Base-by-base conservation (phyloP, 2,797 vertebrate species). In the Threskiornis aethiopicus region DNA sequence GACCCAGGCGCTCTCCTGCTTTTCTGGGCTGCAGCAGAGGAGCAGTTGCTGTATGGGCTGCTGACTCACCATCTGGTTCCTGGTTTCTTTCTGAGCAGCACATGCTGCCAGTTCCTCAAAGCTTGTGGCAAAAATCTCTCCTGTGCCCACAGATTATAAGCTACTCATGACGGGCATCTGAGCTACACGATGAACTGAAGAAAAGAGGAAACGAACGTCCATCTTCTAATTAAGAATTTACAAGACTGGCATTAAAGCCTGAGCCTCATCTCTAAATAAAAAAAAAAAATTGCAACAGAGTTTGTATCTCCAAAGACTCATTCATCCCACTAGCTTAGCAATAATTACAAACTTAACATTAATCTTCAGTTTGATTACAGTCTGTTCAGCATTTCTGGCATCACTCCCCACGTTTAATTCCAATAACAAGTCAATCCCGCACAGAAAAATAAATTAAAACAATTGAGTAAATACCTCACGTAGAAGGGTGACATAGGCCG, bases 401-500 rank as follows among this genome's bases (percentile, higher is more conserved):
- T 46, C 10, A 13, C 19, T 83, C 33, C 24, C 33, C 73, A 61
- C 57, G 66, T 44, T 67, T 67, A 78, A 84, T 55, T 67, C 15
- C 70, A 84, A 20, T 31, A 86, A 41, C 0, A 0, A 82, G 25
- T 49, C 42, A 77, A 84, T 29, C 51, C n/a, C n/a, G 33, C 49
- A 44, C 5, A 72, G 84, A 94, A 20, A 89, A 73, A 94, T 4
- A 51, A 88, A 94, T 52, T 55, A 78, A 81, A 97, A 89, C 13
- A 86, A 54, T 0, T 11, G 47, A 95, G 70, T 92, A 98, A 96
- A 96, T 99, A 99, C 99, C 99, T 99, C 97, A 99, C 97, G 86
- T 98, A 99, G 98, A 99, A 99, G 66, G 99, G 99, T 97, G 99
- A 99, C 97, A 99, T 98, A 37, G 99, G 98, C 89, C 99, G 98